Evolutionary conservation across 2,113 vertebrate species (phyloP), one percentile per base, ranked within the genome.

Genomic region (Garra rufa): DNA sequence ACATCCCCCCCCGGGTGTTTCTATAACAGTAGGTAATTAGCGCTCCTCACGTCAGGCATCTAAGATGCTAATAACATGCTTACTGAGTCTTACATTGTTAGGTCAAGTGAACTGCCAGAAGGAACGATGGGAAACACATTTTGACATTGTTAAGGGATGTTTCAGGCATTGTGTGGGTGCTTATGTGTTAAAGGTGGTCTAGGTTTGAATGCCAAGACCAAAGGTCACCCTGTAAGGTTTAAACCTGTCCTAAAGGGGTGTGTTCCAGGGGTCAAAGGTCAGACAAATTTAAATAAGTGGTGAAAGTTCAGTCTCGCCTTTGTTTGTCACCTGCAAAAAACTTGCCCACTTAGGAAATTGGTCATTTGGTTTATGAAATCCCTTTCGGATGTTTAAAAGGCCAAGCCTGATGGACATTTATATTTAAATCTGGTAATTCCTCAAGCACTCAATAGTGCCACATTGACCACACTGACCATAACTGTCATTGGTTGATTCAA

Each of bases 201-300:
- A 83, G 82, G 88, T 88, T 86, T 83, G 81, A 90, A 91, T 88
- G 85, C 77, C 55, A 61, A 50, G 43, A 87, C 81, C 11, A 76
- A 69, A 75, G 92, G 92, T 92, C 90, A 10, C 63, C 61, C 24
- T 26, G 44, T 28, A 48, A 43, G 89, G 92, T 91, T 93, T 91
- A 93, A 93, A 91, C 91, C 91, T 69, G 80, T 91, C 91, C 91
- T 87, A 82, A 70, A 90, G 92, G 89, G 86, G 87, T 85, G 82
- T 7, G 85, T 90, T 88, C 24, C 11, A 85, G 88, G 90, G 91
- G 93, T 93, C 91, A 94, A 88, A 90, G 92, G 93, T 92, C 91
- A 92, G 90, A 89, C 87, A 87, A 93, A 90, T 92, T 94, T 92
- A 90, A 88, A 91, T 91, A 90, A 88, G 91, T 86, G 89, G 46